These are phyloP conservation scores for Strix aluco DNA, from an alignment of 2,113 vertebrate genomes.

Conservation along the genomic window DNA sequence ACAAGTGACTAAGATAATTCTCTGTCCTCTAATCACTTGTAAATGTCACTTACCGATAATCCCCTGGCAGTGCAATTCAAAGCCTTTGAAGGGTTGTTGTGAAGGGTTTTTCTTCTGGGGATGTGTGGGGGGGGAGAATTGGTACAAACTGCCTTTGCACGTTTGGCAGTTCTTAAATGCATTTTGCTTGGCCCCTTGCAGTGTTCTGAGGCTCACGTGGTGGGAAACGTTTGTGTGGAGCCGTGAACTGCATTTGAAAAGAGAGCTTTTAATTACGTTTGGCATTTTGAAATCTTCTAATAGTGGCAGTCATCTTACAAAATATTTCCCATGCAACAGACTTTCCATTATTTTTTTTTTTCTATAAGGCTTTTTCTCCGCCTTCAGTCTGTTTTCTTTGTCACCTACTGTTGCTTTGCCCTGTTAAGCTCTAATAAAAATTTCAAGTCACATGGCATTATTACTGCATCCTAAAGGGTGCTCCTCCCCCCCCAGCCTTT, in stretches of 20 bases:
- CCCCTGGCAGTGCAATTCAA: conserved; percentile 47
- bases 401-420: conserved; percentile 46
- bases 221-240: conserved; percentile 48
- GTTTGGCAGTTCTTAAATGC: conserved; percentile 62
- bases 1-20: conserved; percentile 69
- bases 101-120: background rate
- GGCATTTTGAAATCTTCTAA: conserved; percentile 48
- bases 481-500: conserved; percentile 37
- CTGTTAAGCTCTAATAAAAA: conserved; percentile 58
- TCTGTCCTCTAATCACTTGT: conserved; percentile 61
- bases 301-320: conserved; percentile 54
- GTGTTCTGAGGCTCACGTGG: conserved; percentile 56
- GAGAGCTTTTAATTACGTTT: conserved; percentile 63
- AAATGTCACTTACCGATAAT: conserved; percentile 68
- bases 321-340: conserved; percentile 56
- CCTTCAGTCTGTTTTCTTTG: conserved; percentile 54
- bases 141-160: conserved; percentile 54
- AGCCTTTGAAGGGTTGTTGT: conserved; percentile 60
- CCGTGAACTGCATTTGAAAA: conserved; percentile 62
- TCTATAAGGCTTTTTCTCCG: background rate
- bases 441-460: conserved; percentile 34
- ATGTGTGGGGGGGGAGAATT: background rate
- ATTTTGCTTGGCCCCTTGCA: conserved; percentile 52
- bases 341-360: conserved; percentile 4
- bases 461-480: conserved; percentile 37